These are phyloP conservation scores for Siniperca obscura DNA, from an alignment of 2,797 vertebrate genomes.

Conservation along the genomic window DNA sequence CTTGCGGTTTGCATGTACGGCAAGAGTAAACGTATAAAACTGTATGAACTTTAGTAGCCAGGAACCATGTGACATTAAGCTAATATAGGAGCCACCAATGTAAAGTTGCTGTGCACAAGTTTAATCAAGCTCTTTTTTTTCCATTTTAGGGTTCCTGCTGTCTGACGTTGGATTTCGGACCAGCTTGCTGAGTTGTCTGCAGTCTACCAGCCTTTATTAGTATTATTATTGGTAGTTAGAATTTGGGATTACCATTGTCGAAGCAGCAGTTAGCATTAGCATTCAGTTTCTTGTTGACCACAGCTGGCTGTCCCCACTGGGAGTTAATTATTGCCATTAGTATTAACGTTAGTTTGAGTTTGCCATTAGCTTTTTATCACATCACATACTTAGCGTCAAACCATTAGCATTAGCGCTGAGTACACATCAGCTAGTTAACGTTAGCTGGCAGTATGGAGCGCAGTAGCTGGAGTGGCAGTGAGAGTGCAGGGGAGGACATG, in stretches of 20 bases:
- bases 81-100: background rate
- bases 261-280: constrained; percentile 29
- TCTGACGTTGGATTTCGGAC: constrained; percentile 28
- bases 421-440: constrained; percentile 28
- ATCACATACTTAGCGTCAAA: background rate
- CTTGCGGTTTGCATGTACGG: background rate
- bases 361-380: constrained; percentile 7
- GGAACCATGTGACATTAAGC: background rate
- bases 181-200: constrained; percentile 1
- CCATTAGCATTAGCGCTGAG: constrained; percentile 21
- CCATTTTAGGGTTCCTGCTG: constrained; percentile 53
- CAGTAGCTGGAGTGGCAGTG: constrained; percentile 99
- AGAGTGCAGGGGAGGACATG: constrained; percentile 95
- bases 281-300: constrained; percentile 8
- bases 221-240: background rate
- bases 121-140: background rate
- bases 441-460: constrained; percentile 92
- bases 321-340: constrained; percentile 18
- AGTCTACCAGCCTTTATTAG: background rate
- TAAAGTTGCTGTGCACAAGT: background rate
- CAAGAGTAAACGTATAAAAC: background rate
- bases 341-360: constrained; percentile 11
- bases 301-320: constrained; percentile 9
- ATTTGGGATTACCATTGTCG: background rate
- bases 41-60: background rate